phyloP scores from a whole-genome alignment of 2,113 vertebrate genomes.

The Tachysurus vachellii region DNA sequence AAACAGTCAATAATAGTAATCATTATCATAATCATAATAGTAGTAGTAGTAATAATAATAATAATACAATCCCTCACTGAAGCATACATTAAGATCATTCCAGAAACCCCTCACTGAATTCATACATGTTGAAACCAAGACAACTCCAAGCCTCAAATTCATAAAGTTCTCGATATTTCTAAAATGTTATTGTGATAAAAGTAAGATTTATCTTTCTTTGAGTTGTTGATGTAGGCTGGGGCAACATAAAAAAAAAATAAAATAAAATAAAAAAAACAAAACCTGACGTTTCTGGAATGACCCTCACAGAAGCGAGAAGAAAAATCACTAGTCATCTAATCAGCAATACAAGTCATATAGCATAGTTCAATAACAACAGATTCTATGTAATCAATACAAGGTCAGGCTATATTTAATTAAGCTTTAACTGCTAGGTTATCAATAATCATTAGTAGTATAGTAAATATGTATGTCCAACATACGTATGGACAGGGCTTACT shows the following conservation, averaged over 20 bases:
- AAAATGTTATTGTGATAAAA: not conserved
- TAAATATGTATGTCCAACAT: slow-evolving; percentile 72
- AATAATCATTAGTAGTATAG: slow-evolving; percentile 79
- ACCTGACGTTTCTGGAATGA: slow-evolving; percentile 64
- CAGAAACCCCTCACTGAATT: slow-evolving; percentile 55
- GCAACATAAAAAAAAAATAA: not conserved
- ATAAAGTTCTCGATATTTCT: not conserved
- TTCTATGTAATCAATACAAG: slow-evolving; percentile 80
- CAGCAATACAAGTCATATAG: slow-evolving; percentile 78
- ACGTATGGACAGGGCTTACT: slow-evolving; percentile 63
- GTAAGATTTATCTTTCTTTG: not conserved
- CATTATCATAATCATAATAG: slow-evolving; percentile 64
- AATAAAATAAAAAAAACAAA: not conserved
- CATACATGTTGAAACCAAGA: not conserved
- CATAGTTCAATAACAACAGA: slow-evolving; percentile 67
- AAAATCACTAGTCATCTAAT: slow-evolving; percentile 75
- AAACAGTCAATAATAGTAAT: slow-evolving; percentile 75
- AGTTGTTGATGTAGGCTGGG: not conserved
- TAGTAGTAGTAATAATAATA: slow-evolving; percentile 50
- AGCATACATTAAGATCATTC: slow-evolving; percentile 71
- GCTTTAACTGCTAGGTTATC: slow-evolving; percentile 80
- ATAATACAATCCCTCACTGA: slow-evolving; percentile 68
- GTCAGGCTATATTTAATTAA: slow-evolving; percentile 80
- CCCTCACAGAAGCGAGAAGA: slow-evolving; percentile 67
- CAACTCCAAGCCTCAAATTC: not conserved